Base-by-base conservation (phyloP, 2,113 vertebrate species). In the Rhinolophus ferrumequinum region DNA sequence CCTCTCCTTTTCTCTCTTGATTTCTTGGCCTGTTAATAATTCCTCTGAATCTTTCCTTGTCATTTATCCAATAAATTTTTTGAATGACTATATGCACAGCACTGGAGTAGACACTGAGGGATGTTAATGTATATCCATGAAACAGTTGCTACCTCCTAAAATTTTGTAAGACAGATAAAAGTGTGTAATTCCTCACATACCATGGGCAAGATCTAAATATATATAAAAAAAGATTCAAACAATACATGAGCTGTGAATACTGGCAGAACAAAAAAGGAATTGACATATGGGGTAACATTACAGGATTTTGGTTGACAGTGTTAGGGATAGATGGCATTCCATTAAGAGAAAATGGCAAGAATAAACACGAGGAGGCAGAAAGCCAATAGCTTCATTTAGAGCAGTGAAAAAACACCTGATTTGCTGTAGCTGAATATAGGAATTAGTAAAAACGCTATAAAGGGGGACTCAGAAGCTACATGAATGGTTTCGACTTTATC, bases 331-430 rank as follows among this genome's bases (percentile, higher is more conserved):
- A 54, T 5, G 50, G 21, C 6, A 56, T 47, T 41, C 33, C 28
- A n/a, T 50, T 73, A 72, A 77, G 15, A 93, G 54, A 88, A 96
- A 93, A 83, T 28, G 19, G 56, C 54, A 79, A 89, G 77, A 88
- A 84, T 70, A 58, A 47, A 38, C 10, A 76, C 1, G 24, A 86
- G 26, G 67, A 60, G 16, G 52, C n/a, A 79, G 52, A 70, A 69
- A 70, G 75, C 16, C 81, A 81, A 33, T 1, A 22, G 30, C 33
- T 83, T 33, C 33, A 56, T 75, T 85, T 75, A 73, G 77, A 89
- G 28, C 50, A 54, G 54, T 76, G 13, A 91, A 91, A 76, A 91
- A 11, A 54, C 2, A 66, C n/a, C 22, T 73, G 73, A 80, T 44
- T 73, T 80, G 47, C 22, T 41, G 58, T 4, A 73, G 38, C 6